Evolutionary conservation across 2,113 vertebrate species (phyloP), one percentile per base, ranked within the genome.

Genomic region (Geococcyx californianus): DNA sequence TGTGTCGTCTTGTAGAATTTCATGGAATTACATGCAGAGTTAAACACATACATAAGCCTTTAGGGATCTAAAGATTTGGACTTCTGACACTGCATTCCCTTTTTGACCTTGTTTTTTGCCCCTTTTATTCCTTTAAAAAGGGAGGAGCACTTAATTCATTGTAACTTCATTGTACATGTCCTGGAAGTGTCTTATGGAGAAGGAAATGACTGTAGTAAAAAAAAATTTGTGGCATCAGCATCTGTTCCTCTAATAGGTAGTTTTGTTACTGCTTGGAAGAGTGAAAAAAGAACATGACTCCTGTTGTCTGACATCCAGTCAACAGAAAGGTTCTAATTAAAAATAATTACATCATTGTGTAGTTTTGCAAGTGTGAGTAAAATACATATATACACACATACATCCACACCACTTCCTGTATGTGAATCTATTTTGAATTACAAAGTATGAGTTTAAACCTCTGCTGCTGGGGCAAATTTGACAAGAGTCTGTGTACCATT

Each of bases 281-380:
- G 56, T 84, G 94, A 79, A 92, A 82, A 88, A 95, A 95, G 66
- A 80, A 62, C 87, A 34, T 87, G 86, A 70, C 58, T 94, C 84
- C 81, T 91, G 70, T 72, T 94, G 42, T 93, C 85, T 95, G 90
- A 74, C 78, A 95, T 96, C 83, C 76, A 90, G 74, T 90, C 82
- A 94, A 7, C 49, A 49, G 67, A 91, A 95, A 87, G 86, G 36
- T 72, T 96, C 74, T 95, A 92, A 97, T 93, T 88, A 64, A 90
- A 94, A 93, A 55, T 51, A 86, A 55, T 92, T 84, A 56, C 87
- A 93, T 93, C 87, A 76, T 62, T 92, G 13, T 82, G 69, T 62
- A 95, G 63, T 92, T 90, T 89, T 93, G 58, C 66, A 88, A 94
- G 74, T 60, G 40, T 91, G 52, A 86, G 62, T 95, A 79, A 96